These are phyloP conservation scores for Leptobrachium leishanense DNA, from an alignment of 2,113 vertebrate species.

Conservation along the genomic window DNA sequence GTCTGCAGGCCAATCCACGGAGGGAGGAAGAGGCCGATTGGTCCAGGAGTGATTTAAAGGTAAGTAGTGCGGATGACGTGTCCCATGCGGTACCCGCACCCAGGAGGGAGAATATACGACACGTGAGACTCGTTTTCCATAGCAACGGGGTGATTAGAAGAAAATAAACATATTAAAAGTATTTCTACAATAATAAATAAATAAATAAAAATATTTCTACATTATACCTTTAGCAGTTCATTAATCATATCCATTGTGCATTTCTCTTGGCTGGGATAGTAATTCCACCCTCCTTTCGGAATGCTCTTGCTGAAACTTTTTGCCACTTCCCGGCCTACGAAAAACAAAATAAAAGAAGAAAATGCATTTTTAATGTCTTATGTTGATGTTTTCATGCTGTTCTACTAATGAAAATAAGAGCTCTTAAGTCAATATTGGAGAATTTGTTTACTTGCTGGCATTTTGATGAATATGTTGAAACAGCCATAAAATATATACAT, in stretches of 20 bases:
- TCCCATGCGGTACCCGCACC: too few relatives aligned
- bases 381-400: conserved; percentile 4
- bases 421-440: conserved; percentile 1
- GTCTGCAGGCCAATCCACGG: too few relatives aligned
- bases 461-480: too few relatives aligned
- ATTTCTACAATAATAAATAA: too few relatives aligned
- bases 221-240: conserved; percentile 20
- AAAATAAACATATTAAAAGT: too few relatives aligned
- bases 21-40: too few relatives aligned
- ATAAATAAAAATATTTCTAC: too few relatives aligned
- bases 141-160: too few relatives aligned
- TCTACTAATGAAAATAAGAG: not conserved
- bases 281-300: conserved; percentile 35
- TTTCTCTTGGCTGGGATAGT: conserved; percentile 46
- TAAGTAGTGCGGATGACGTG: too few relatives aligned
- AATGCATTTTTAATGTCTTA: conserved; percentile 10
- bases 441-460: not conserved
- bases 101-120: too few relatives aligned
- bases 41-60: too few relatives aligned
- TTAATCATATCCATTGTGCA: conserved; percentile 47
- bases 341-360: conserved; percentile 28
- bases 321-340: conserved; percentile 16
- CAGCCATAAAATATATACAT: not conserved
- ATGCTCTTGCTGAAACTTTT: conserved; percentile 34
- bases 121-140: too few relatives aligned